Conservation (phyloP, 2,888 invertebrate genomes). For the Lithophane semibrunnea region DNA sequence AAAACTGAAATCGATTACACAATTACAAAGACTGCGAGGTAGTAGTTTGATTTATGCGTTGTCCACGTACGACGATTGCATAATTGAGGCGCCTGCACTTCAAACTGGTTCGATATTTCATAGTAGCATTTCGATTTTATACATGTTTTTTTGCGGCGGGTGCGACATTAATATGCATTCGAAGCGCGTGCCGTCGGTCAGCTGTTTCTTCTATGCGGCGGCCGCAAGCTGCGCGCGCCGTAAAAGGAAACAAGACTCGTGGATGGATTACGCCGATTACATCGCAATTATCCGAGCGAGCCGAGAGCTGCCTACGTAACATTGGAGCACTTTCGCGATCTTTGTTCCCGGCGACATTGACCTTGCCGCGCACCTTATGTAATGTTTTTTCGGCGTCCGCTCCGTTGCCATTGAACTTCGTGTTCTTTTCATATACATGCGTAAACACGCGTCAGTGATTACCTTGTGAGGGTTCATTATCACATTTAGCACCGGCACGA, state of each 20-base stretch:
- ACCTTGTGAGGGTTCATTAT: slow-evolving; percentile 73
- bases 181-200: slow-evolving; percentile 88
- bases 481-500: slow-evolving; percentile 71
- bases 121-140: slow-evolving; percentile 86
- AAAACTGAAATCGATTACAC: slow-evolving; percentile 76
- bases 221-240: slow-evolving; percentile 87
- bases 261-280: slow-evolving; percentile 90
- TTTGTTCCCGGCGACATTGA: slow-evolving; percentile 88
- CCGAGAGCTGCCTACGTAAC: slow-evolving; percentile 79
- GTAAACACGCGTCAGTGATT: slow-evolving; percentile 76
- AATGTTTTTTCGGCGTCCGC: slow-evolving; percentile 82
- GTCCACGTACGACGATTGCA: slow-evolving; percentile 78
- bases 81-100: slow-evolving; percentile 84
- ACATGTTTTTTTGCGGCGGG: slow-evolving; percentile 83
- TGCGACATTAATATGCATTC: slow-evolving; percentile 87
- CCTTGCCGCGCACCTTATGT: slow-evolving; percentile 83
- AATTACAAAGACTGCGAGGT: slow-evolving; percentile 67
- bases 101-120: slow-evolving; percentile 83
- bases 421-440: slow-evolving; percentile 72
- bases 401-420: slow-evolving; percentile 82
- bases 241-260: slow-evolving; percentile 87
- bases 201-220: slow-evolving; percentile 88
- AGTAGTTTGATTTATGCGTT: slow-evolving; percentile 76
- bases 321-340: slow-evolving; percentile 88
- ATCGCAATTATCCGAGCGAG: slow-evolving; percentile 87